phyloP scores from a whole-genome alignment of 23 tunicate genomes.

The Trididemnum miniatum region DNA sequence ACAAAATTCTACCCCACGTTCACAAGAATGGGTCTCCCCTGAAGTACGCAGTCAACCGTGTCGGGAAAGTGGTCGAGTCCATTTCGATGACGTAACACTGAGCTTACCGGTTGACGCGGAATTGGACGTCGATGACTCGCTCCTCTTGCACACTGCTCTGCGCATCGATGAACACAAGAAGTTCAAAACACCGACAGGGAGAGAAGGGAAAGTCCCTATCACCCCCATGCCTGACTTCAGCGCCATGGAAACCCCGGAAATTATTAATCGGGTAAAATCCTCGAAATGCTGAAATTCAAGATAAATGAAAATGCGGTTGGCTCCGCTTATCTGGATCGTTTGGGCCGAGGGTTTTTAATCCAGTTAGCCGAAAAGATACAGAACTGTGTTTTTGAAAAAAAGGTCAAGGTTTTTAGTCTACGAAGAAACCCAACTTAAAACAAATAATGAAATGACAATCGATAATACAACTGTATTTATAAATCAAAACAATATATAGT shows the following conservation, averaged over 20 bases:
- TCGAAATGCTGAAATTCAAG: too few relatives aligned
- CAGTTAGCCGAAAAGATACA: too few relatives aligned
- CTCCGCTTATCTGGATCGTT: too few relatives aligned
- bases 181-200: not conserved
- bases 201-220: constrained; percentile 24
- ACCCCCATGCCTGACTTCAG: constrained; percentile 55
- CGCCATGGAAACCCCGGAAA: constrained; percentile 58
- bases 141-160: not conserved
- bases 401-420: too few relatives aligned
- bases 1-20: not conserved
- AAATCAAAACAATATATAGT: too few relatives aligned
- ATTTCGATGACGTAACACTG: not conserved
- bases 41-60: not conserved
- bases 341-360: too few relatives aligned
- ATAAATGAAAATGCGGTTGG: too few relatives aligned
- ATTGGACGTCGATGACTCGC: not conserved
- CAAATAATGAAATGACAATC: too few relatives aligned
- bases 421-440: too few relatives aligned
- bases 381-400: too few relatives aligned
- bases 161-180: not conserved
- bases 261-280: constrained; percentile 19
- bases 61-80: not conserved
- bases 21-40: not conserved
- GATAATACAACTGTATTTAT: too few relatives aligned
- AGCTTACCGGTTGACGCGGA: not conserved